Percentiles rank a stretch among this genome's conserved stretches.
Evolutionary conservation across 2,113 vertebrate species (phyloP).

Genomic region (Scomber colias): DNA sequence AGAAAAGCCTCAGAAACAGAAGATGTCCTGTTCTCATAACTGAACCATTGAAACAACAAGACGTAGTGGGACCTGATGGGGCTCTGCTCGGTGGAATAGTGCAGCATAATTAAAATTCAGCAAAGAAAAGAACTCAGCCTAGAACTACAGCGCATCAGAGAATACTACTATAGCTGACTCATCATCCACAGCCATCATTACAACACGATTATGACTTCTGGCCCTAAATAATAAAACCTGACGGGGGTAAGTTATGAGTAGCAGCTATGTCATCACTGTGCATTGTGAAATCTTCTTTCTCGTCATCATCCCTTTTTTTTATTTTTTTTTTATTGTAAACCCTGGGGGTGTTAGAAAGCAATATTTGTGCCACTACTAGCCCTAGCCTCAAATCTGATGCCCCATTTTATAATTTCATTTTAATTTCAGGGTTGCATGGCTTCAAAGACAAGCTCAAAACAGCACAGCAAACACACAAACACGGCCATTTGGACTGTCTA

Average conservation of each 20-base stretch:
- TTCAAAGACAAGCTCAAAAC: constrained; percentile 37
- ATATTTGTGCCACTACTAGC: constrained; percentile 55
- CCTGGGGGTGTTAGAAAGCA: constrained; percentile 55
- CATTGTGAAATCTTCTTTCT: constrained; percentile 44
- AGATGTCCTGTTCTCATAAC: constrained; percentile 47
- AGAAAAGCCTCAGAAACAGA: constrained; percentile 37
- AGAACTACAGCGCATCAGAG: constrained; percentile 64
- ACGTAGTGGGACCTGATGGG: constrained; percentile 31
- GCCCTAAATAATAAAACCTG: constrained; percentile 63
- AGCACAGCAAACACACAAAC: constrained; percentile 30
- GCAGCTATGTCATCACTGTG: constrained; percentile 51
- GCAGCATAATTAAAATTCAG: constrained; percentile 69
- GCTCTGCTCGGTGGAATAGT: constrained; percentile 35
- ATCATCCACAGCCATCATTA: constrained; percentile 65
- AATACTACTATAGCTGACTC: constrained; percentile 69
- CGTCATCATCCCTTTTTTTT: constrained; percentile 42
- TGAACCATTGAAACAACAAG: constrained; percentile 21
- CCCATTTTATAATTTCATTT: constrained; percentile 46
- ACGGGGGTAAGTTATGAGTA: constrained; percentile 67
- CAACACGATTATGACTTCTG: constrained; percentile 55
- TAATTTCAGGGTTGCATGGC: constrained; percentile 34
- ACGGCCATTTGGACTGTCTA: constrained; percentile 5
- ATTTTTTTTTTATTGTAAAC: constrained; percentile 45
- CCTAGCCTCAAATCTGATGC: constrained; percentile 41
- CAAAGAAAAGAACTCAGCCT: constrained; percentile 54